Base-by-base conservation (phyloP, 2,797 vertebrate genomes). In the Mus spretus region DNA sequence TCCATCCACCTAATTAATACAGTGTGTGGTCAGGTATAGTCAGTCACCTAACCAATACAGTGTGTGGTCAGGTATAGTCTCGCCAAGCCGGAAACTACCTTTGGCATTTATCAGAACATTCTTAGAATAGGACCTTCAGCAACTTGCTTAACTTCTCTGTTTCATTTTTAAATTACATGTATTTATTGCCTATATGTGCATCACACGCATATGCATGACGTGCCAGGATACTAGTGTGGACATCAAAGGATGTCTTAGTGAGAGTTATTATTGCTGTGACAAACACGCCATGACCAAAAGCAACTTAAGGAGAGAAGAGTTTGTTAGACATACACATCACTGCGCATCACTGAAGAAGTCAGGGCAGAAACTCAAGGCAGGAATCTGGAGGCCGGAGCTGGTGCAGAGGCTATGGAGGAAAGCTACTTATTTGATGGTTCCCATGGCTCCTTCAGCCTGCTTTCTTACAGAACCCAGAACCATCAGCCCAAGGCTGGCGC, bases 71-170 rank as follows among this genome's bases (percentile, higher is more conserved):
- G 92, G 55, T 84, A n/a, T 13, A 4, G 28, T 34, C 10, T 67
- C 77, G 22, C 47, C 65, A 47, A 59, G 55, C 19, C 44, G 53
- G 57, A 87, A 75, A 87, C 74, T 92, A 34, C 47, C 40, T 61
- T 88, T 92, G 53, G 8, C 70, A 74, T 74, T 65, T 78, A 59
- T 93, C 92, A 74, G 53, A 67, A 50, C 31, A 44, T 17, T 50
- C 17, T 19, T 44, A 63, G 24, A 83, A 47, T 13, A 67, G 15
- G 84, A 70, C 31, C 53, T 90, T 61, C 50, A 40, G 87, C 22
- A 89, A 88, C 75, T 59, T 93, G n/a, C 83, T 82, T 74, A 80
- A 50, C 63, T 90, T 78, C 24, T 81, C 44, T 24, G 65, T 72
- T 65, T 50, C 22, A 67, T 65, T 67, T 67, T 34, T 12, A 85